Conservation (phyloP, 2,113 vertebrate genomes). For the Dromas ardeola region DNA sequence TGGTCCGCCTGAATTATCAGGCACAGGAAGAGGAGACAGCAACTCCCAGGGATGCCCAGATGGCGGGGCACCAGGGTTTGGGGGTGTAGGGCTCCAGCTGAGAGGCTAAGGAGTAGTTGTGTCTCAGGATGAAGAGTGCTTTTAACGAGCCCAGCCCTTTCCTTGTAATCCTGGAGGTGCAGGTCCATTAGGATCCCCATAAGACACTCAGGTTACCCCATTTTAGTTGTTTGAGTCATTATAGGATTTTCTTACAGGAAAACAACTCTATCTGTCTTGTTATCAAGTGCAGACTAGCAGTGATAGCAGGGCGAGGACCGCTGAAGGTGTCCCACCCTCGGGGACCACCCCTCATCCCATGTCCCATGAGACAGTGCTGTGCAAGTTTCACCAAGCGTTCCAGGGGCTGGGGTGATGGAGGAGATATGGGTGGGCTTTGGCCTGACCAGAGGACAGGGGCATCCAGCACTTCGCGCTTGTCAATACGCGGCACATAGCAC, state of each 20-base stretch:
- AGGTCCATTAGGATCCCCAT: background rate
- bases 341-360: background rate
- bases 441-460: rapidly evolving
- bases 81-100: background rate
- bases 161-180: background rate
- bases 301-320: background rate
- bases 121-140: background rate
- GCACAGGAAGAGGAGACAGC: background rate
- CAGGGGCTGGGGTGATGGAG: rapidly evolving
- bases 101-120: background rate
- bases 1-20: background rate
- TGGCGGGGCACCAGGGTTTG: background rate
- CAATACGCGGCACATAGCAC: rapidly evolving
- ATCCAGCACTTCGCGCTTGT: background rate
- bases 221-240: background rate
- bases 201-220: background rate
- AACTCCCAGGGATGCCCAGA: background rate
- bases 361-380: background rate
- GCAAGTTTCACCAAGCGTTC: background rate
- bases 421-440: background rate
- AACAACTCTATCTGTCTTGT: background rate
- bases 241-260: background rate
- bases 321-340: background rate
- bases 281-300: background rate
- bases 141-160: background rate